Evolutionary conservation across 2,888 invertebrate species (phyloP).

Genomic region (Cryptus viduatorius): DNA sequence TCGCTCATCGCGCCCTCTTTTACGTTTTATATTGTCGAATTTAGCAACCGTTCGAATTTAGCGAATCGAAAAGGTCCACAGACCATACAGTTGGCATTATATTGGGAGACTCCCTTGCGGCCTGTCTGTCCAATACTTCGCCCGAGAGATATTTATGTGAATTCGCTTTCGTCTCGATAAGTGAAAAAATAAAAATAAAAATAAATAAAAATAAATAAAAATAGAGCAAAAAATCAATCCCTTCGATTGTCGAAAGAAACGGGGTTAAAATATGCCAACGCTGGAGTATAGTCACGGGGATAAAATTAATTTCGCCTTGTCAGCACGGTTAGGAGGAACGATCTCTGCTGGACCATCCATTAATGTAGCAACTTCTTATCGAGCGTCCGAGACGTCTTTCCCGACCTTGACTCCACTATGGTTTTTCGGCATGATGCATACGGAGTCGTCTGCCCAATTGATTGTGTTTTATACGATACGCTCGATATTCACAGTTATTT

Average conservation of each 20-base stretch:
- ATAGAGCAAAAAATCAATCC: constrained; percentile 59
- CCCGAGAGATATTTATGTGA: constrained; percentile 77
- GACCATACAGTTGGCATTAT: neutral
- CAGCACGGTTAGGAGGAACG: constrained; percentile 68
- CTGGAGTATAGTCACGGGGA: constrained; percentile 65
- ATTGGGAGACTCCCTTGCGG: constrained; percentile 56
- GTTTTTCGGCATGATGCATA: constrained; percentile 22
- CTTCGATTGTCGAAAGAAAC: constrained; percentile 75
- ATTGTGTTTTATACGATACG: constrained; percentile 18
- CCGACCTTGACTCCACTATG: constrained; percentile 17
- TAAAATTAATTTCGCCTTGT: constrained; percentile 82
- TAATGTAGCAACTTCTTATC: constrained; percentile 80
- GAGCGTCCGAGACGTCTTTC: constrained; percentile 44
- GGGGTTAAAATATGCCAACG: constrained; percentile 82
- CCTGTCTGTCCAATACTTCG: constrained; percentile 68
- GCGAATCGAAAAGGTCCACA: constrained; percentile 8
- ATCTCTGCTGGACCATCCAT: constrained; percentile 77
- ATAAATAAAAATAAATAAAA: constrained; percentile 43
- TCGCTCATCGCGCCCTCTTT: constrained; percentile 29
- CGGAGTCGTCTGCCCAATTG: constrained; percentile 27
- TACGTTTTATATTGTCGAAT: constrained; percentile 62
- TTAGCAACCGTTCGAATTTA: constrained; percentile 39
- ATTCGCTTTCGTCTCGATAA: constrained; percentile 54
- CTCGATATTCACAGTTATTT: constrained; percentile 47
- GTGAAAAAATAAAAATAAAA: constrained; percentile 24